These are phyloP conservation scores for Thunnus albacares DNA, from an alignment of 2,797 vertebrate species.

Conservation along the genomic window DNA sequence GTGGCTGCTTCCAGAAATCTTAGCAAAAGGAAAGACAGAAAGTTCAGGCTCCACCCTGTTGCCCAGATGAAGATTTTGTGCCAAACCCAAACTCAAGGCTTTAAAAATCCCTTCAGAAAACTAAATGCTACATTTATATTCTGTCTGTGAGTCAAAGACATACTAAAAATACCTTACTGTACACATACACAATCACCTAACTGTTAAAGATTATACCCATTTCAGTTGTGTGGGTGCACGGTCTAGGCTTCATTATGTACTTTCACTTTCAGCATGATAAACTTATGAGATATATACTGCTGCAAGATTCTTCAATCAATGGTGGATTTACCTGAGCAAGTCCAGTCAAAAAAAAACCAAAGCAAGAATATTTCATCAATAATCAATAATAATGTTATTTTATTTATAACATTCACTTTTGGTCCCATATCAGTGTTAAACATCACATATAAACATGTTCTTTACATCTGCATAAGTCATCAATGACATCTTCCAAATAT, in stretches of 20 bases:
- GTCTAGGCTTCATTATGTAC: not conserved
- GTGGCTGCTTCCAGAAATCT: conserved; percentile 13
- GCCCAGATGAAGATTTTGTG: conserved; percentile 1
- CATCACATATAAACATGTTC: conserved; percentile 26
- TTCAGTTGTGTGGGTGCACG: not conserved
- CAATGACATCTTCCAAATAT: conserved; percentile 23
- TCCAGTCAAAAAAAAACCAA: conserved; percentile 15
- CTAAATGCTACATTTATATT: conserved; percentile 40
- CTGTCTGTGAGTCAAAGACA: conserved; percentile 20
- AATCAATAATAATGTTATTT: conserved; percentile 33
- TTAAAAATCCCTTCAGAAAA: conserved; percentile 30
- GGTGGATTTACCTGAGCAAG: not conserved
- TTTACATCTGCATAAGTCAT: conserved; percentile 30
- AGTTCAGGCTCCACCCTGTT: not conserved
- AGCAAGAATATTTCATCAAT: not conserved
- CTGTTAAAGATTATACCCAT: not conserved
- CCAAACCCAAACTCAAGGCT: conserved; percentile 35
- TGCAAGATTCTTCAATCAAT: not conserved
- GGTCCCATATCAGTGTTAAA: conserved; percentile 55
- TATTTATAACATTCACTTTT: conserved; percentile 72
- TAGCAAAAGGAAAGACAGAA: conserved; percentile 17
- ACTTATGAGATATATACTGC: not conserved
- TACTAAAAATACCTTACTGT: conserved; percentile 30
- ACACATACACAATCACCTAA: not conserved
- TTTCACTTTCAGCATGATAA: conserved; percentile 7